Evolutionary conservation across 2,888 invertebrate genomes (phyloP).

Genomic region (Polydrusus tereticollis): DNA sequence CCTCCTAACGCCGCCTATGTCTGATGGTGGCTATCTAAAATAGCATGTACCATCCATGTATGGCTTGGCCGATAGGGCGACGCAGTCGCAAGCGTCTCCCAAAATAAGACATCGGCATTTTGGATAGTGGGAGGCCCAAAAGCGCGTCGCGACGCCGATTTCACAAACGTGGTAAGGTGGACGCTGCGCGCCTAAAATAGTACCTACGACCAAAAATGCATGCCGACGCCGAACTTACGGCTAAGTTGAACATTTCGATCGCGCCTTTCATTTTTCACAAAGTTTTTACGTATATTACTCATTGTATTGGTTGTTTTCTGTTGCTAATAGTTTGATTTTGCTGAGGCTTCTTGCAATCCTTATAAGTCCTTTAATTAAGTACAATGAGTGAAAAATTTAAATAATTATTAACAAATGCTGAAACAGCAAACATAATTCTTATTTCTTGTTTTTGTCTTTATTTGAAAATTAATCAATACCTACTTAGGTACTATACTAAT

Average conservation of each 20-base stretch:
- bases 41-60: slow-evolving; percentile 66
- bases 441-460: too few species aligned
- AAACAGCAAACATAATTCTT: too few species aligned
- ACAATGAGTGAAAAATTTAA: too few species aligned
- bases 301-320: neutral
- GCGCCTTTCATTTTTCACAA: neutral
- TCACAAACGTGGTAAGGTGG: slow-evolving; percentile 58
- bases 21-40: slow-evolving; percentile 58
- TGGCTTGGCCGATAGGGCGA: slow-evolving; percentile 64
- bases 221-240: slow-evolving; percentile 34
- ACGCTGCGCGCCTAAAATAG: slow-evolving; percentile 58
- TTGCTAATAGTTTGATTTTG: too few species aligned
- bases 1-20: slow-evolving; percentile 48
- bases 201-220: slow-evolving; percentile 59
- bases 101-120: slow-evolving; percentile 63
- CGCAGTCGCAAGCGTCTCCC: slow-evolving; percentile 66
- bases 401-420: too few species aligned
- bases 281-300: neutral
- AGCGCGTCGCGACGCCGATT: slow-evolving; percentile 54
- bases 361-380: too few species aligned
- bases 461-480: too few species aligned
- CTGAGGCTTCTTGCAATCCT: too few species aligned
- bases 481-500: too few species aligned
- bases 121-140: slow-evolving; percentile 57
- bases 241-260: neutral